Conservation (phyloP, 37 sponge, comb jelly and placozoan genomes). For the Ephydatia muelleri region DNA sequence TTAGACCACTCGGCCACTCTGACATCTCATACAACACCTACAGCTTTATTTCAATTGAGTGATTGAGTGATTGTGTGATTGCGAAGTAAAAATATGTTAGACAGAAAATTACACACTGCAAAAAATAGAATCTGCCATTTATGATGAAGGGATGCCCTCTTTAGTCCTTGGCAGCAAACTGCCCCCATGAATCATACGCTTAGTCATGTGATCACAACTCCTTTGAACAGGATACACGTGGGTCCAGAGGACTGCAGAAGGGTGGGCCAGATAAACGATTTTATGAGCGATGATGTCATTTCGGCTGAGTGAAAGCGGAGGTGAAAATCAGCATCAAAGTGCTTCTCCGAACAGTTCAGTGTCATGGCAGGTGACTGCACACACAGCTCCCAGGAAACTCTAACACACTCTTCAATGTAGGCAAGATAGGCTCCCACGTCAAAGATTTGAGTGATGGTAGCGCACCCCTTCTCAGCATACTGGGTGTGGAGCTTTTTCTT, state of each 20-base stretch:
- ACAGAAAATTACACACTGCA: background rate
- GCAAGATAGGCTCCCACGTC: background rate
- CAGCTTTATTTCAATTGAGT: no score
- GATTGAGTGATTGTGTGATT: no score
- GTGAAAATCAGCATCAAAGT: conserved; percentile 50
- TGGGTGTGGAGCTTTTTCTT: conserved; percentile 23
- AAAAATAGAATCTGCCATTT: background rate
- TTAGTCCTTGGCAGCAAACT: background rate
- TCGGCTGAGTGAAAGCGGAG: conserved; percentile 39
- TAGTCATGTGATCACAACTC: conserved; percentile 47
- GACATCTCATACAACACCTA: no score
- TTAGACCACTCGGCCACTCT: no score
- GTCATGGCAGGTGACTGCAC: conserved; percentile 68
- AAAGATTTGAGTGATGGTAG: conserved; percentile 2
- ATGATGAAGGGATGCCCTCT: background rate
- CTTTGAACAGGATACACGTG: conserved; percentile 10
- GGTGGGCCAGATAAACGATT: conserved; percentile 61
- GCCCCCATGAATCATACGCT: background rate
- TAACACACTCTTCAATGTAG: conserved; percentile 57
- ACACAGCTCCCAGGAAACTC: conserved; percentile 60
- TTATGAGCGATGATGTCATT: conserved; percentile 6
- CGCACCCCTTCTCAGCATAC: background rate
- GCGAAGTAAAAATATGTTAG: no score
- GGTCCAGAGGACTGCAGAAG: conserved; percentile 48
- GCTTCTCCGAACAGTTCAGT: conserved; percentile 37